Evolutionary conservation across 2,113 vertebrate species (phyloP).

Genomic region (Boulengeromyrus knoepffleri): DNA sequence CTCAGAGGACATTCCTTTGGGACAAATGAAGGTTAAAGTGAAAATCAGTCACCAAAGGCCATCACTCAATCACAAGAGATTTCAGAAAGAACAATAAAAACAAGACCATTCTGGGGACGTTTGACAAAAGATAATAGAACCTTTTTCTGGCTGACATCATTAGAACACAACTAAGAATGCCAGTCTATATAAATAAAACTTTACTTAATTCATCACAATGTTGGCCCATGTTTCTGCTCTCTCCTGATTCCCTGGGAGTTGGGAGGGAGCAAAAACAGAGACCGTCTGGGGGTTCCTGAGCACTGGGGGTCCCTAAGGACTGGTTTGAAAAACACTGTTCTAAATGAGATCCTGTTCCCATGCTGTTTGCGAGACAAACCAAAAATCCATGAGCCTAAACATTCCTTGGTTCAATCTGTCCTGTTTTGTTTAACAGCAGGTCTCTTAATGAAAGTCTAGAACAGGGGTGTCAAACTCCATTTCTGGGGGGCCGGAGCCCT

Average conservation of each 20-base stretch:
- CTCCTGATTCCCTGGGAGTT: background rate
- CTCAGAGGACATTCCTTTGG: constrained; percentile 79
- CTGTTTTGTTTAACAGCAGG: background rate
- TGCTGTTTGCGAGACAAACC: background rate
- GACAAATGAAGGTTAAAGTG: background rate
- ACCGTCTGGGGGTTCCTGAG: background rate
- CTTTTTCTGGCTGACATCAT: background rate
- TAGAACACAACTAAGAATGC: background rate
- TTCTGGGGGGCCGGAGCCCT: too few relatives aligned
- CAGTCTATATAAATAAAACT: background rate
- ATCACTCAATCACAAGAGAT: background rate
- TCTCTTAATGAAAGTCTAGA: background rate
- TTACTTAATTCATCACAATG: background rate
- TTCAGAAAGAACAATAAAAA: background rate
- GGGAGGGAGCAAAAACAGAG: background rate
- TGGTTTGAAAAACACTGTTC: background rate
- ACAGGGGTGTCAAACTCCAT: background rate
- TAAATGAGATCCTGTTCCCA: background rate
- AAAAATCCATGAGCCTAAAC: background rate
- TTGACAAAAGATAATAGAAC: background rate
- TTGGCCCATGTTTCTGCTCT: background rate
- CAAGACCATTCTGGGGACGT: background rate
- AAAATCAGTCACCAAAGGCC: background rate
- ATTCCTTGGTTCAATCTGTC: background rate
- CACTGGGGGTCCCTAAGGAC: background rate